These are phyloP conservation scores for Zingel zingel DNA, from an alignment of 2,113 vertebrate genomes.

Conservation along the genomic window DNA sequence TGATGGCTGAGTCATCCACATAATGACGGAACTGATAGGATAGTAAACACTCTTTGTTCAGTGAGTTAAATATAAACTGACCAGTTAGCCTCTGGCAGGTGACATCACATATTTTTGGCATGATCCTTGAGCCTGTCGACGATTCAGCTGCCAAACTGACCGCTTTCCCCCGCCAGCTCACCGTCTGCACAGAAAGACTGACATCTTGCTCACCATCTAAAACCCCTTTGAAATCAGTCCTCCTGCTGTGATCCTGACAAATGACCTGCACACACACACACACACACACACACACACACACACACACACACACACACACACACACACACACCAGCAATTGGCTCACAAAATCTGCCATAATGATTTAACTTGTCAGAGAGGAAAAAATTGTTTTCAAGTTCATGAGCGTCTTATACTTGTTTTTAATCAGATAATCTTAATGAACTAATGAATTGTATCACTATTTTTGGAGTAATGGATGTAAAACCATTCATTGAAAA, in stretches of 20 bases:
- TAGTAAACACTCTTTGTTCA: slow-evolving; percentile 37
- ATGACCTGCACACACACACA: slow-evolving; percentile 36
- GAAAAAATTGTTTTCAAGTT: slow-evolving; percentile 54
- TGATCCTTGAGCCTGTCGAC: slow-evolving; percentile 11
- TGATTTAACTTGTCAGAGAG: slow-evolving; percentile 53
- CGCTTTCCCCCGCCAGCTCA: slow-evolving; percentile 23
- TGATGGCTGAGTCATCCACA: slow-evolving; percentile 33
- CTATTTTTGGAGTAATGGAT: neutral
- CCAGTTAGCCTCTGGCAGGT: slow-evolving; percentile 61
- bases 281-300: neutral
- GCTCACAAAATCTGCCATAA: slow-evolving; percentile 55
- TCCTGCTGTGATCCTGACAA: slow-evolving; percentile 54
- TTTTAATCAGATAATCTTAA: slow-evolving; percentile 1
- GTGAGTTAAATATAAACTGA: slow-evolving; percentile 63
- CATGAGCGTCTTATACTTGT: neutral
- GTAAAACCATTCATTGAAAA: slow-evolving; percentile 3
- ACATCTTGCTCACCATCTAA: slow-evolving; percentile 52
- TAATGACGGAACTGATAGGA: slow-evolving; percentile 10
- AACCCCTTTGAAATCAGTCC: slow-evolving; percentile 42
- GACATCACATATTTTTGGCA: slow-evolving; percentile 51
- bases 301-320: neutral
- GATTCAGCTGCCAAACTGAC: slow-evolving; percentile 48
- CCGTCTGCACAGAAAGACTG: slow-evolving; percentile 25
- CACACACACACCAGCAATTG: slow-evolving; percentile 45
- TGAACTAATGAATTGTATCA: slow-evolving; percentile 12